Conservation (phyloP, 2,797 vertebrate species). For the Mormyrus proboscirostris region DNA sequence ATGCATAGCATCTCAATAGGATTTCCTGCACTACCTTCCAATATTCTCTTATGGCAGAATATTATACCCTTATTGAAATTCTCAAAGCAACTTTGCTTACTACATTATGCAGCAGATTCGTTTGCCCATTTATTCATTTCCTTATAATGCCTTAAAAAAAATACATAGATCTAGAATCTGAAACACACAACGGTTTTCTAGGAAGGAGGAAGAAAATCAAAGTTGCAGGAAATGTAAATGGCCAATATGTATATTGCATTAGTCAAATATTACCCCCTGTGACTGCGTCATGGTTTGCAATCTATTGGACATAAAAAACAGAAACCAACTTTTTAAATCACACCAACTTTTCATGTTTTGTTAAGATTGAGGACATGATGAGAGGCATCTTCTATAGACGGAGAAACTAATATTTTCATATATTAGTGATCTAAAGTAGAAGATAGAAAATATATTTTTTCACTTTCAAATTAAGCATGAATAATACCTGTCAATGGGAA, state of each 20-base stretch:
- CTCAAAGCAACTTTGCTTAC: neutral
- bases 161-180: neutral
- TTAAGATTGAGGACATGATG: neutral
- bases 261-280: neutral
- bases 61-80: neutral
- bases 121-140: neutral
- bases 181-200: neutral
- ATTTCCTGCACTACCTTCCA: neutral
- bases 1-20: neutral
- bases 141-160: conserved; percentile 13
- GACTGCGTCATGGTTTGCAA: neutral
- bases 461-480: neutral
- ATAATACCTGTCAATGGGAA: neutral
- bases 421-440: conserved; percentile 11
- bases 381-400: conserved; percentile 3
- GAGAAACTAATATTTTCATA: conserved; percentile 13
- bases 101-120: neutral
- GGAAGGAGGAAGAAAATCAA: neutral
- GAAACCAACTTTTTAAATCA: neutral
- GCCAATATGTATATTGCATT: conserved; percentile 6
- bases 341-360: neutral
- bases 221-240: neutral
- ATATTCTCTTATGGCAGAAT: neutral
- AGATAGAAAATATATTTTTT: conserved; percentile 16
- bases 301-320: neutral